phyloP scores from a whole-genome alignment of 2,113 vertebrate genomes.

The Platichthys flesus region DNA sequence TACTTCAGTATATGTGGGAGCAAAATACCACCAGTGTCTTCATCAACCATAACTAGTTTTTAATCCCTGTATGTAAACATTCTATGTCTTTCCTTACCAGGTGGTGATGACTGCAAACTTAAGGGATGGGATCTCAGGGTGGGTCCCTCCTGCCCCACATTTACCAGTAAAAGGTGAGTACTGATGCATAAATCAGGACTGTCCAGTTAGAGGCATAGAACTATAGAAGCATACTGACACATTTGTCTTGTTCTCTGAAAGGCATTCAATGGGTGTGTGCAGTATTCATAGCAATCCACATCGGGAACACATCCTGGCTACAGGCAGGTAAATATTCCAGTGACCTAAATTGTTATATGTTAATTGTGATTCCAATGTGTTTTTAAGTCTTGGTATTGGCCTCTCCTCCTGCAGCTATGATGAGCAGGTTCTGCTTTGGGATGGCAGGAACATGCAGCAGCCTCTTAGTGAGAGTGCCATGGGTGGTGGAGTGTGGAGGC shows the following conservation, averaged over 20 bases:
- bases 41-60: neutral
- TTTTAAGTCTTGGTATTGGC: neutral
- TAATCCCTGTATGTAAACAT: neutral
- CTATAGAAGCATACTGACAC: neutral
- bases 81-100: slow-evolving; percentile 68
- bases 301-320: slow-evolving; percentile 89
- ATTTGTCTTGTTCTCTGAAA: slow-evolving; percentile 59
- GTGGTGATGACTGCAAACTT: slow-evolving; percentile 93
- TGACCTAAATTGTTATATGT: neutral
- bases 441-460: slow-evolving; percentile 87
- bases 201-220: neutral
- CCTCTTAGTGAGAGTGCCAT: slow-evolving; percentile 84
- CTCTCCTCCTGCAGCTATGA: slow-evolving; percentile 86
- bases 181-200: neutral
- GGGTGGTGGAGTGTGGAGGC: slow-evolving; percentile 92
- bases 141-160: slow-evolving; percentile 74
- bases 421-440: slow-evolving; percentile 93
- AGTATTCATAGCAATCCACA: slow-evolving; percentile 93
- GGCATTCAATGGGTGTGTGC: slow-evolving; percentile 95
- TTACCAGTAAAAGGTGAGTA: slow-evolving; percentile 86
- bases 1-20: too few relatives aligned
- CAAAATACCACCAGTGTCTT: too few relatives aligned
- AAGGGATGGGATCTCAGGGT: slow-evolving; percentile 92
- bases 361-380: neutral
- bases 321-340: slow-evolving; percentile 87